phyloP scores from a whole-genome alignment of 2,888 invertebrate species.

The Drosophila cognata region DNA sequence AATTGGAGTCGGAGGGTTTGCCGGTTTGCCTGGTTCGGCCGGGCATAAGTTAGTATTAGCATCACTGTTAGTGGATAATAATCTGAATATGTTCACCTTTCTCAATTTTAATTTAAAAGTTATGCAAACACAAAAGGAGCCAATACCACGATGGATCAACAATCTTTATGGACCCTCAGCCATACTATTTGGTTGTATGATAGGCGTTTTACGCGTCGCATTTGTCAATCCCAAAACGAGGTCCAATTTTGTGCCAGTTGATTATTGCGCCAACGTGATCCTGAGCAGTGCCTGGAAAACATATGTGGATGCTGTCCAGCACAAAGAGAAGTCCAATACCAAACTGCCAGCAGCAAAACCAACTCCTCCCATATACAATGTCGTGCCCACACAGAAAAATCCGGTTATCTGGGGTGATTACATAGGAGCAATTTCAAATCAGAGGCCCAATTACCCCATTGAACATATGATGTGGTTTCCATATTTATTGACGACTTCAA shows the following conservation, averaged over 20 bases:
- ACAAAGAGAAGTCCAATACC: background rate
- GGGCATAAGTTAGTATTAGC: too few species aligned
- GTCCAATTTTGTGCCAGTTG: background rate
- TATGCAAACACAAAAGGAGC: too few species aligned
- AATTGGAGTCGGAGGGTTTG: too few species aligned
- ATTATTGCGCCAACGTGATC: background rate
- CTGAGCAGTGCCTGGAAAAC: background rate
- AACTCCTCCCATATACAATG: background rate
- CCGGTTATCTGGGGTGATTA: background rate
- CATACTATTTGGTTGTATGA: background rate
- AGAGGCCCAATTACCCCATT: background rate
- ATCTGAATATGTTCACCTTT: too few species aligned
- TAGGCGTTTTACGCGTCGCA: background rate
- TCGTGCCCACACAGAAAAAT: background rate
- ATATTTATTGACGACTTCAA: fast-evolving
- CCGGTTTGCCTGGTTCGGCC: too few species aligned
- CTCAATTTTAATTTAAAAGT: too few species aligned
- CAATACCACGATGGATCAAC: conserved; percentile 27
- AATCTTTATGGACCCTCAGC: background rate
- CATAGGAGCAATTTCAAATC: background rate
- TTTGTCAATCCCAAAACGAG: background rate
- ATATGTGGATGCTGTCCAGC: background rate
- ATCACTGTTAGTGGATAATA: too few species aligned
- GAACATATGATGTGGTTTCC: background rate
- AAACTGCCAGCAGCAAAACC: background rate